Conservation (phyloP, 2,797 vertebrate genomes). For the Austrolebias charrua region DNA sequence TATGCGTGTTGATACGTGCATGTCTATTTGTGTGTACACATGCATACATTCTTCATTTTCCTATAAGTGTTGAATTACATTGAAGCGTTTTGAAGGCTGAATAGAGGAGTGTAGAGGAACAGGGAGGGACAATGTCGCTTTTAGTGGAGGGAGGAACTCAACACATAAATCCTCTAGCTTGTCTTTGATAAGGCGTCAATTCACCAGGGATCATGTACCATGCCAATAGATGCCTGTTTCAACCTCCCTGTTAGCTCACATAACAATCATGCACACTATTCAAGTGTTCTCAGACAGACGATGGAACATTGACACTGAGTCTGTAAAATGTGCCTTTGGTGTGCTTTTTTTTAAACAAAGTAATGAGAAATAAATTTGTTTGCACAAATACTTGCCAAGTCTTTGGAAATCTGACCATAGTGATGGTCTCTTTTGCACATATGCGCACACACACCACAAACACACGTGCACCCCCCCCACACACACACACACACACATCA, state of each 20-base stretch:
- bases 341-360: too few relatives aligned
- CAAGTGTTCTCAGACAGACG: neutral
- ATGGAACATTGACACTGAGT: too few relatives aligned
- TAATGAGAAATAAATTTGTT: too few relatives aligned
- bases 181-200: conserved; percentile 72
- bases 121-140: conserved; percentile 59
- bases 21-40: too few relatives aligned
- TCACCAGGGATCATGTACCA: conserved; percentile 67
- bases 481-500: conserved; percentile 7
- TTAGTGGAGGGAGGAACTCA: conserved; percentile 67
- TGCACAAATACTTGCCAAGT: too few relatives aligned
- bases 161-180: too few relatives aligned
- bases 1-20: too few relatives aligned
- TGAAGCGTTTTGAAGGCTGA: too few relatives aligned
- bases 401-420: conserved; percentile 3
- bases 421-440: neutral
- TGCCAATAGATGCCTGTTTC: conserved; percentile 45
- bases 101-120: conserved; percentile 44
- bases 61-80: too few relatives aligned
- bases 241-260: conserved; percentile 36
- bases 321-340: too few relatives aligned
- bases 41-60: too few relatives aligned
- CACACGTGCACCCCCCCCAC: conserved; percentile 13
- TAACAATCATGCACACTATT: conserved; percentile 6
- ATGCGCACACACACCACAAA: conserved; percentile 6